phyloP scores from a whole-genome alignment of 2,113 vertebrate species.

The Semicossyphus pulcher region DNA sequence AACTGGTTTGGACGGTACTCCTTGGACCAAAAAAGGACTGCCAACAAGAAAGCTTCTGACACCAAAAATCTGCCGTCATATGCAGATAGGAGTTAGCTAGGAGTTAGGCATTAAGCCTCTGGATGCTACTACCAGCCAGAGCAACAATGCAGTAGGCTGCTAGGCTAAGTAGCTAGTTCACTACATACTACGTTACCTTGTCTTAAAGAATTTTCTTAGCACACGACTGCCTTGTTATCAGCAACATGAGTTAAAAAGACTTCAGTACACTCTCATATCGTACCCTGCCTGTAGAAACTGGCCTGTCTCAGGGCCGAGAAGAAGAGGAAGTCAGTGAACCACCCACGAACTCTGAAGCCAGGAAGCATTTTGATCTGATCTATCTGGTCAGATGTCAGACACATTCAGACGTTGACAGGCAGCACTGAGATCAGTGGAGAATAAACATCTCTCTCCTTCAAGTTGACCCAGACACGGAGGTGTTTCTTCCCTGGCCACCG shows the following conservation, averaged over 20 bases:
- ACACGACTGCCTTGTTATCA: background rate
- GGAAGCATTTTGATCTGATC: slow-evolving; percentile 7
- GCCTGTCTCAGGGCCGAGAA: background rate
- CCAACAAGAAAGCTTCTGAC: too few relatives aligned
- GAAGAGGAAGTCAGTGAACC: background rate
- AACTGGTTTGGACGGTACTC: too few relatives aligned
- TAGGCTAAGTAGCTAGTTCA: too few relatives aligned
- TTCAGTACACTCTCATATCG: background rate
- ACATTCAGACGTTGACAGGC: slow-evolving; percentile 7
- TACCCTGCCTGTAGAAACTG: background rate
- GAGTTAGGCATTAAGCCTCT: too few relatives aligned
- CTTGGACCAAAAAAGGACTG: too few relatives aligned
- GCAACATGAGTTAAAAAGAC: background rate
- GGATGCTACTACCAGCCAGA: too few relatives aligned
- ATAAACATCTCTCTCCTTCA: slow-evolving; percentile 12
- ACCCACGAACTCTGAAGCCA: background rate
- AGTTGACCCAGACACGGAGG: slow-evolving; percentile 25
- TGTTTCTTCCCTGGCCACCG: slow-evolving; percentile 20
- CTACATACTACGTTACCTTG: too few relatives aligned
- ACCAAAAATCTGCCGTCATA: too few relatives aligned
- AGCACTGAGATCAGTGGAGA: background rate
- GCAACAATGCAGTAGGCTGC: too few relatives aligned
- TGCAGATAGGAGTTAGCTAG: too few relatives aligned
- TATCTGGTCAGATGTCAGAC: slow-evolving; percentile 23
- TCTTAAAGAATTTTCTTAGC: too few relatives aligned